These are phyloP conservation scores for Alethe diademata DNA, from an alignment of 2,113 vertebrate genomes.

Conservation along the genomic window DNA sequence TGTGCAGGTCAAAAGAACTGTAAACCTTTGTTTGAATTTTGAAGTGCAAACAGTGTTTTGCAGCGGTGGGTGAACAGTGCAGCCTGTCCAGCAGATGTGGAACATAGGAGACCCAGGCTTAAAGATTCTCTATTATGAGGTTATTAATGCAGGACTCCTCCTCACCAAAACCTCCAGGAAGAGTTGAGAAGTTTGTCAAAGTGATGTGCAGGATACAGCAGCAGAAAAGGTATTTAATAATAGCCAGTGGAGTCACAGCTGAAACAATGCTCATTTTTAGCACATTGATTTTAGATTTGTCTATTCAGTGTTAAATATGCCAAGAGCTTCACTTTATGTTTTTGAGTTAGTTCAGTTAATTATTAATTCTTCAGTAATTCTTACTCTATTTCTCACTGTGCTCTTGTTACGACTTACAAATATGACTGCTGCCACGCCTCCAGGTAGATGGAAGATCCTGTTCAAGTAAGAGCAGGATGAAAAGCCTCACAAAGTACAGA, in stretches of 20 bases:
- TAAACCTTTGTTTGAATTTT: neutral
- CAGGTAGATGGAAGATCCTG: neutral
- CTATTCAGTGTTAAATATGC: neutral
- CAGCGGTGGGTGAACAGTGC: neutral
- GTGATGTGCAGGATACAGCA: accelerated
- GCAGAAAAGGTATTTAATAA: neutral
- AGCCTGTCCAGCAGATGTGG: neutral
- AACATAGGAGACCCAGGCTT: neutral
- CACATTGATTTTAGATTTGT: neutral
- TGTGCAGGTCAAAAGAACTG: neutral
- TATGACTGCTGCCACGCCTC: neutral
- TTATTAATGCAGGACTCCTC: neutral
- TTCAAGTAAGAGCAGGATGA: neutral
- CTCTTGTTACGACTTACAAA: neutral
- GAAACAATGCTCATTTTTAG: neutral
- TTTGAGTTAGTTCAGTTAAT: neutral
- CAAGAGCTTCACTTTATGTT: neutral
- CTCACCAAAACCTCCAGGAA: neutral
- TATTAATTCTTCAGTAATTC: neutral
- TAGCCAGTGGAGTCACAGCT: neutral
- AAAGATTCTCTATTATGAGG: neutral
- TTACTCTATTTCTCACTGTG: neutral
- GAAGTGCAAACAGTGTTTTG: neutral
- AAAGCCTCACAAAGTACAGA: neutral
- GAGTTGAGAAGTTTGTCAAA: neutral